Evolutionary conservation across 2,797 vertebrate genomes (phyloP).

Genomic region (Antennarius maculatus): DNA sequence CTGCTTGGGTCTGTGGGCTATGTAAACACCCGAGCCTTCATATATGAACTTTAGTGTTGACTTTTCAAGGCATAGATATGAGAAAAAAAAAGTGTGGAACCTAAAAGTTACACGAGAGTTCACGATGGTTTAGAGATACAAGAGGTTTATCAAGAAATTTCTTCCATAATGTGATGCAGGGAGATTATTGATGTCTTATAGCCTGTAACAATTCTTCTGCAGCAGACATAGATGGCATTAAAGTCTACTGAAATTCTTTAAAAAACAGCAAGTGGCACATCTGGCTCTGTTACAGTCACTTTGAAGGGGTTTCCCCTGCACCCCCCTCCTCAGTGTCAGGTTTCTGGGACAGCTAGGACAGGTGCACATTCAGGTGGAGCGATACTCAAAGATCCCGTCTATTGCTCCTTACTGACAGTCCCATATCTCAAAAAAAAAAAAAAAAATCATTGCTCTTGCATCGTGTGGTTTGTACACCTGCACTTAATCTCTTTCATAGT

Average conservation of each 20-base stretch:
- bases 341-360: slow-evolving; percentile 49
- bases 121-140: slow-evolving; percentile 11
- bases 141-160: slow-evolving; percentile 11
- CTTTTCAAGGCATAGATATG: slow-evolving; percentile 56
- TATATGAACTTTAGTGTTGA: slow-evolving; percentile 57
- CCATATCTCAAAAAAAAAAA: slow-evolving; percentile 44
- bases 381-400: slow-evolving; percentile 38
- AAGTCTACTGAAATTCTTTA: slow-evolving; percentile 19
- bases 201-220: slow-evolving; percentile 1
- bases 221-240: not conserved
- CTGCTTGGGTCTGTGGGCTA: slow-evolving; percentile 59
- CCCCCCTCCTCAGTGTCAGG: slow-evolving; percentile 14
- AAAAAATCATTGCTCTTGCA: slow-evolving; percentile 13
- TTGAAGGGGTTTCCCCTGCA: slow-evolving; percentile 32
- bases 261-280: slow-evolving; percentile 30
- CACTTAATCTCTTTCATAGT: slow-evolving; percentile 18
- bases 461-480: slow-evolving; percentile 37
- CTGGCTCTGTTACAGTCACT: slow-evolving; percentile 25
- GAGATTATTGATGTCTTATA: not conserved
- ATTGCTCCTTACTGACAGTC: slow-evolving; percentile 57
- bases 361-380: slow-evolving; percentile 62
- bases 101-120: slow-evolving; percentile 25
- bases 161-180: not conserved
- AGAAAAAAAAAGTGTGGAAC: slow-evolving; percentile 26
- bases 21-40: slow-evolving; percentile 54